Evolutionary conservation across 2,888 invertebrate species (phyloP), one percentile per base, ranked within the genome.

Genomic region (Agrilus cyanescens): DNA sequence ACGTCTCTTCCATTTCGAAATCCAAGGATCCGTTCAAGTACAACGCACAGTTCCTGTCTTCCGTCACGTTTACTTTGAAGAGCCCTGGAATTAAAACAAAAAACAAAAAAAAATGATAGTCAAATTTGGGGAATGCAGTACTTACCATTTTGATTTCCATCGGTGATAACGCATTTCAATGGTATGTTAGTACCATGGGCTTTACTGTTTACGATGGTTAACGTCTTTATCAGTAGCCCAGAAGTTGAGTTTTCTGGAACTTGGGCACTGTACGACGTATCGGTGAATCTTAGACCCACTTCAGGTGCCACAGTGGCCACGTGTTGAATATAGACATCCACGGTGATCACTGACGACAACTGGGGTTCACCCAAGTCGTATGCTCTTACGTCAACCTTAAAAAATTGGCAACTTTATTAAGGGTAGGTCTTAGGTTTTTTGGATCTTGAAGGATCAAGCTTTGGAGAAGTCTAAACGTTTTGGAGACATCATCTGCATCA

Each of bases 361-460:
- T 85, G 82, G 0, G 87, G 91, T 34, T 85, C 87, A 1, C 87
- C 91, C 60, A 87, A 75, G 58, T 93, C 91, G 57, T 83, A 85
- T 0, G 88, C 90, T 56, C 84, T 75, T 0, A 93, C 81, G 55
- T 89, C 87, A 48, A 90, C 76, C 84, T 85, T 57, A 39, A 55
- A 52, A 32, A 45, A 46, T 37, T 32, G 39, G 2, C 10, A 25
- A 25, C 10, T 25, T 25, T 25, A 25, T 10, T 25, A 37, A 25
- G 15, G 15, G 12, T 15, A 25, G 3, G n/a, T n/a, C 20, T 20
- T 20, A 20, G 20, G 6, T 10, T 10, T 25, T 31, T 8, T 31
- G 14, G 7, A 29, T 32, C n/a, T 14, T 29, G 12, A 4, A 40
- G 18, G 4, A 3, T 10, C 2, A 25, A 25, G 10, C 10, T 25